Base-by-base conservation (phyloP, 2,888 invertebrate species). In the Pachycephus smyrnensis region DNA sequence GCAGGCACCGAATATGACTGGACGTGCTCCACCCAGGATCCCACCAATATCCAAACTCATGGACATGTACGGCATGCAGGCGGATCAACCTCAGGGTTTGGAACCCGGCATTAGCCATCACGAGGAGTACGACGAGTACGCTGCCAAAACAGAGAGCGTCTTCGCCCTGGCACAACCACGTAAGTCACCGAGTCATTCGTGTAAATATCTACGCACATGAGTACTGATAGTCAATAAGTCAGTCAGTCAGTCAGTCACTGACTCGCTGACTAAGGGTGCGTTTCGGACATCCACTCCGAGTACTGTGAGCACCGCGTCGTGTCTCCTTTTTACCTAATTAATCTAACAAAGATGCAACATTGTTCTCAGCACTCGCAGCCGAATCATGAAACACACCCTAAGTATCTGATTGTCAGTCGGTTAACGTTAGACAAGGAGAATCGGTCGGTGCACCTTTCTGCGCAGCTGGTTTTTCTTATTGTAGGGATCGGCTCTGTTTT, bases 1-100 rank as follows among this genome's bases (percentile, higher is more conserved):
- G 79, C 92, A 93, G 81, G 93, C 94, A 15, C 93, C 93, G 35
- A 95, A 94, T 88, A 93, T 94, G 84, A 94, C 94, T 11, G 94
- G 94, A 31, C 90, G 93, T 73, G 91, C 92, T 1, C 86, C 94
- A 73, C 94, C 94, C 31, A 92, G 92, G 80, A 93, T 94, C 75
- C 94, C 94, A 55, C 92, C 92, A 40, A 89, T 91, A 77, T 90
- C 90, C 23, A 90, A 92, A 78, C 89, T 93, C 79, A 88, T 93
- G 87, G 92, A 92, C 86, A 89, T 91, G 88, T 92, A 92, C 85
- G 92, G 91, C 78, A 92, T 92, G 91, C 92, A 92, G 82, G 90
- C 90, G n/a, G 92, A 92, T 81, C 90, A 91, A 76, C 91, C 90
- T 23, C 85, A 87, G 73, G 80, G 86, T 12, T 86, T 91, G 69